phyloP scores from a whole-genome alignment of 2,888 invertebrate genomes.

The Dorcus hopei region DNA sequence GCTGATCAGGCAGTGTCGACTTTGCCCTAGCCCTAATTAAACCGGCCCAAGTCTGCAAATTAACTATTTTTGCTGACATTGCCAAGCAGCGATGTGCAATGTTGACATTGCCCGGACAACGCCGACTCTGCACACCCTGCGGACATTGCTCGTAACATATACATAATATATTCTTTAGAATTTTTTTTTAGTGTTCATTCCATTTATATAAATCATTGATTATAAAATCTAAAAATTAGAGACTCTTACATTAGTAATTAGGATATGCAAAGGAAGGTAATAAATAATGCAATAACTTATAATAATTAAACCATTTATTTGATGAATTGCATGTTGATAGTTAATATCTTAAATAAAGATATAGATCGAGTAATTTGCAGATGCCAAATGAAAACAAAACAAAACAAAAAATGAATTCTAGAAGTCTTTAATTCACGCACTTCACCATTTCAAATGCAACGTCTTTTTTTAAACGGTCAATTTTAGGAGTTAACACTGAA shows the following conservation, averaged over 20 bases:
- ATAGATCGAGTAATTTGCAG: conserved; percentile 15
- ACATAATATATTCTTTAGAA: no score
- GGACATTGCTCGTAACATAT: no score
- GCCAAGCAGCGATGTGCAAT: no score
- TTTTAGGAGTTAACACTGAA: conserved; percentile 21
- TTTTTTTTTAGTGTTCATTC: no score
- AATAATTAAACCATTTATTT: conserved; percentile 44
- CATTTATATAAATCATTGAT: no score
- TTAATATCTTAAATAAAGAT: conserved; percentile 25
- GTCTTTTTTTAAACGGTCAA: conserved; percentile 11
- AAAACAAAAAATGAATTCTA: conserved; percentile 21
- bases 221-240: no score
- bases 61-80: no score
- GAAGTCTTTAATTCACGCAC: conserved; percentile 21
- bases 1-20: no score
- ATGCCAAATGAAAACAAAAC: conserved; percentile 11
- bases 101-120: no score
- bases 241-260: neutral
- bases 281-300: conserved; percentile 17
- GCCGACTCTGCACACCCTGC: no score
- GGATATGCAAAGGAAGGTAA: neutral
- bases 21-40: no score
- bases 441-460: conserved; percentile 10
- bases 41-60: no score
- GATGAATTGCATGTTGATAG: conserved; percentile 34